Evolutionary conservation across 2,797 vertebrate genomes (phyloP).

Genomic region (Protosalanx chinensis): DNA sequence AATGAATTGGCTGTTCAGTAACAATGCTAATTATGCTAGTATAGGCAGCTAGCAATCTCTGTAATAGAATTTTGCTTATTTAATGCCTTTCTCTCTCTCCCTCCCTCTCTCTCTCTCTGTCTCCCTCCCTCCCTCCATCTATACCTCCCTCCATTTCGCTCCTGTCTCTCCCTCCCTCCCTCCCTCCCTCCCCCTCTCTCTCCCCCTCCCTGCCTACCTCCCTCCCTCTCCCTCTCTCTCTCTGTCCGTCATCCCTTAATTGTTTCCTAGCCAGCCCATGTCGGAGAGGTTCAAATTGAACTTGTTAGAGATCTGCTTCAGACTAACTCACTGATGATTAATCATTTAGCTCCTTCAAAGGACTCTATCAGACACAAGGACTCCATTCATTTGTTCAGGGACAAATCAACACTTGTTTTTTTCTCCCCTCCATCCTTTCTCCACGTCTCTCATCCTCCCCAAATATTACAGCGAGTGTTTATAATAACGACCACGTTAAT

Average conservation of each 20-base stretch:
- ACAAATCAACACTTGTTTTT: conserved; percentile 81
- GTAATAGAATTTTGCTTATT: no score
- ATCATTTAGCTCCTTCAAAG: conserved; percentile 96
- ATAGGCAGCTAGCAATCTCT: background rate
- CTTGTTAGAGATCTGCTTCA: conserved; percentile 95
- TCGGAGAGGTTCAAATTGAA: conserved; percentile 85
- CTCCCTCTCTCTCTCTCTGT: background rate
- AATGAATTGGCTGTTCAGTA: background rate
- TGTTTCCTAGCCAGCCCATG: conserved; percentile 76
- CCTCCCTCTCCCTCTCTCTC: conserved; percentile 34
- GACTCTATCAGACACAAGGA: conserved; percentile 89
- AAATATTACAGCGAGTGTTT: conserved; percentile 82
- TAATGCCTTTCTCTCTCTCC: background rate
- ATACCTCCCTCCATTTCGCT: background rate
- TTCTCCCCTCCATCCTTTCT: conserved; percentile 54
- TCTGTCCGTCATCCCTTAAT: conserved; percentile 74
- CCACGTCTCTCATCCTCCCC: conserved; percentile 63
- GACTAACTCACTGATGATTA: conserved; percentile 96
- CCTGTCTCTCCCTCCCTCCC: background rate
- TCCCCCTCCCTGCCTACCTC: no score
- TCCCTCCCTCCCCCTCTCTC: background rate
- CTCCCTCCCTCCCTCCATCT: background rate
- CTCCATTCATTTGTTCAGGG: conserved; percentile 88
- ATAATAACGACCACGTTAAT: conserved; percentile 94
- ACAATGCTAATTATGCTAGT: background rate